Conservation (phyloP, 2,797 vertebrate genomes). For the Sebastes steindachneri region DNA sequence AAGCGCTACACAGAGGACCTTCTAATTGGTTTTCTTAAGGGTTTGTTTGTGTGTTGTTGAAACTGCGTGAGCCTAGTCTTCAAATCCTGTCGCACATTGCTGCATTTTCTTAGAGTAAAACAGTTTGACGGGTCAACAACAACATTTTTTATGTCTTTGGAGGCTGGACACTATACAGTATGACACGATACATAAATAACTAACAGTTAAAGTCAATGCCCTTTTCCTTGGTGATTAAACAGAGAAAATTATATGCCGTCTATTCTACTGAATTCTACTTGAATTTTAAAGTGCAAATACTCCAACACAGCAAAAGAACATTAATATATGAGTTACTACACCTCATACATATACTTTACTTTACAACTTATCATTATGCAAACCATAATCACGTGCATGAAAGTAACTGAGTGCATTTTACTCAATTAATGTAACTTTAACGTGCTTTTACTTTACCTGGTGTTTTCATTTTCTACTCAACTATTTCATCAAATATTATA, state of each 20-base stretch:
- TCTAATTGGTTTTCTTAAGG: slow-evolving; percentile 33
- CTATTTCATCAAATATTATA: not conserved
- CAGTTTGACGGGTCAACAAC: not conserved
- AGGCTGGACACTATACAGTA: not conserved
- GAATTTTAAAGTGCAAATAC: not conserved
- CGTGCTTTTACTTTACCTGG: not conserved
- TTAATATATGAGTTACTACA: not conserved
- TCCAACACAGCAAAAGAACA: not conserved
- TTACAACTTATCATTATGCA: not conserved
- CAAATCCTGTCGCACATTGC: not conserved
- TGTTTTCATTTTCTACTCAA: not conserved
- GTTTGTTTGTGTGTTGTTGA: not conserved
- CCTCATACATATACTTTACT: not conserved
- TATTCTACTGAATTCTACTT: not conserved
- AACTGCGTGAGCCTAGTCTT: not conserved
- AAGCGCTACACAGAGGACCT: not conserved
- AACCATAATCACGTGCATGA: not conserved
- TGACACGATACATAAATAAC: not conserved
- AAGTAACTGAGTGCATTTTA: no score
- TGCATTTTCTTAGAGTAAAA: not conserved
- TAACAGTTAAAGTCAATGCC: not conserved
- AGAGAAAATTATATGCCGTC: not conserved
- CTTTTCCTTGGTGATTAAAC: not conserved
- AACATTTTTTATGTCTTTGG: not conserved
- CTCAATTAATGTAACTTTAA: no score